Evolutionary conservation across 2,113 vertebrate genomes (phyloP), one percentile per base, ranked within the genome.

Genomic region (Apodemus sylvaticus): DNA sequence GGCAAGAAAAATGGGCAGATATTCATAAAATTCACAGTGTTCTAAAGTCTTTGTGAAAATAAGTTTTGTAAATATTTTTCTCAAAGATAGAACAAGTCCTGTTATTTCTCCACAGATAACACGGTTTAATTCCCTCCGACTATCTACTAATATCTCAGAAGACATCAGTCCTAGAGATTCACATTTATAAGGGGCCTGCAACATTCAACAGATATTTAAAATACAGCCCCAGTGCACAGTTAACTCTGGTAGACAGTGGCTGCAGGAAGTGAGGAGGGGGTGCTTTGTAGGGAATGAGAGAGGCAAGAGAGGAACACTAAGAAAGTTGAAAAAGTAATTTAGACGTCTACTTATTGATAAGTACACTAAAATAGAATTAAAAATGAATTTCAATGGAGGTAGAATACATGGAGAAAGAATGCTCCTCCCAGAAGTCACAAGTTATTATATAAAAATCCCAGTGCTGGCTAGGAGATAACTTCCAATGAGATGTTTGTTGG

Each of bases 31-130:
- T 71, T 76, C 77, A 7, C 42, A 92, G 64, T 94, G 95, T 87
- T 92, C 68, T 42, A 95, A 95, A 90, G 17, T 0, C 34, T 90
- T 85, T 91, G 20, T 90, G 62, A 82, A 96, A 94, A 89, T 90
- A 93, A 95, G 36, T 73, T 51, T 22, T 79, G 55, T 64, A 94
- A 90, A 89, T 85, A 91, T 68, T 87, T 89, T 71, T 90, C 24
- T 68, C 14, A 36, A 92, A 76, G 71, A 55, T 45, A 36, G 36
- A 94, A 85, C 19, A 87, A 55, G 9, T 29, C 24, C 20, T 90
- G 31, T 77, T 90, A 20, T 82, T 39, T 16, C 66, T 31, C 24
- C 26, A 68, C 14, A 66, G 60, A 77, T 45, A 96, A 82, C 11
- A 51, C 62, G 53, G 81, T 3, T 60, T 19, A 5, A 48, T 36